Evolutionary conservation across 2,113 vertebrate species (phyloP).

Genomic region (Tetraodon nigroviridis): DNA sequence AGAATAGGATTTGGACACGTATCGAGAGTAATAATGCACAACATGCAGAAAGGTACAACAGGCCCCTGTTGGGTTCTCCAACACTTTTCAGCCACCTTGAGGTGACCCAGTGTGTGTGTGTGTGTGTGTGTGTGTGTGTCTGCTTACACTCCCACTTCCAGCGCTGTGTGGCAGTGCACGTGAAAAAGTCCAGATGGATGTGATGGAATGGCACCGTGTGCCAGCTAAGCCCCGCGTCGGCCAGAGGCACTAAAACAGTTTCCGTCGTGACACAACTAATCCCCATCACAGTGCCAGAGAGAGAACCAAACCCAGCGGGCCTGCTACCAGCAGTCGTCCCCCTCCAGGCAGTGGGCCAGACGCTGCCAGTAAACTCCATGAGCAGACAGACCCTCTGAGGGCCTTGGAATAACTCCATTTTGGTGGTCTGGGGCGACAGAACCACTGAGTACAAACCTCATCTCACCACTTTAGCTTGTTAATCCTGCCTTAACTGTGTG

Average conservation of each 20-base stretch:
- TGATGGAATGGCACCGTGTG: constrained; percentile 66
- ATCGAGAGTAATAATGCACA: too few species aligned
- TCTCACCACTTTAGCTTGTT: constrained; percentile 13
- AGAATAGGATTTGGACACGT: too few species aligned
- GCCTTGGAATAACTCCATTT: constrained; percentile 47
- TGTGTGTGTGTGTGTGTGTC: constrained; percentile 59
- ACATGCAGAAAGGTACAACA: constrained; percentile 32
- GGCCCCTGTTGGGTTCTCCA: constrained; percentile 42
- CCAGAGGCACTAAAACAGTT: constrained; percentile 71
- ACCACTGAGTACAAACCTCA: constrained; percentile 20
- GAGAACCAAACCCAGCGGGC: constrained; percentile 34
- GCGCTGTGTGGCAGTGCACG: neutral
- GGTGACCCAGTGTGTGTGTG: constrained; percentile 53
- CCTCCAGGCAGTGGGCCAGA: constrained; percentile 51
- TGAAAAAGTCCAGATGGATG: constrained; percentile 61
- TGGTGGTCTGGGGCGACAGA: constrained; percentile 50
- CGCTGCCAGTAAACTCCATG: constrained; percentile 59
- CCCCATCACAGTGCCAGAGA: constrained; percentile 55
- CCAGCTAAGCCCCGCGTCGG: constrained; percentile 53
- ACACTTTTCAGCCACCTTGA: constrained; percentile 17
- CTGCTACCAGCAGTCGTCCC: constrained; percentile 37
- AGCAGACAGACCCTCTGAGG: constrained; percentile 50
- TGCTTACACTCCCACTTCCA: too few species aligned
- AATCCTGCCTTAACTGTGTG: neutral
- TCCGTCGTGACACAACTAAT: constrained; percentile 75